Base-by-base conservation (phyloP, 2,888 invertebrate species). In the Drosophila aldrichi region DNA sequence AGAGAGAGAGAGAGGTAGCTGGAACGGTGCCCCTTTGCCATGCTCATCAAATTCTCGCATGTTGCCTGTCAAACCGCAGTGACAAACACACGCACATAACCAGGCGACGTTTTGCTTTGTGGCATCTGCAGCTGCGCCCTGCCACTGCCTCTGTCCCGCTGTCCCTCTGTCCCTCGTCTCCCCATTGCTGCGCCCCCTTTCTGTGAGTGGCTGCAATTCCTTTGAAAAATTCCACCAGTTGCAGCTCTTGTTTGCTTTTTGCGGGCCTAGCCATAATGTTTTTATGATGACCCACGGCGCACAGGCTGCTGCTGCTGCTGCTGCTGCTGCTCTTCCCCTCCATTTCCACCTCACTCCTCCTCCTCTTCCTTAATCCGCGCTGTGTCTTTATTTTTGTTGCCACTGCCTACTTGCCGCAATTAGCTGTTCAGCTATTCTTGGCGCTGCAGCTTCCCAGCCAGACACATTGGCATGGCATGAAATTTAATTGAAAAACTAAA, bases 21-120 rank as follows among this genome's bases (percentile, higher is more conserved):
- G 46, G 43, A 51, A 48, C 36, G 41, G 32, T 22, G 63, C 56
- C 55, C 49, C 76, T 80, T 79, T 81, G 81, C 76, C 82, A 75
- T 85, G 91, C 91, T 91, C 91, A 91, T 92, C 92, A 92, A 91
- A 92, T 90, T 89, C 89, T 91, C 90, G 88, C 92, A 92, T 92
- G 91, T 92, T 89, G 90, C 87, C 89, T 92, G 92, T 93, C 92
- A 92, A 90, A 88, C 88, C 85, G 89, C 91, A 89, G 77, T 79
- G 82, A 87, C 84, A 90, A 74, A 89, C 74, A 88, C 70, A 88
- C 72, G 70, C 81, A 71, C 67, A 68, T 20, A 46, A 40, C 48
- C 40, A 25, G 57, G 29, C 54, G 74, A 70, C 65, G 79, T 49
- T 58, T 49, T 49, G 69, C 38, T 56, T 62, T 65, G 70, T 51